Base-by-base conservation (phyloP, 2,888 invertebrate species). In the Rotaria sp. region DNA sequence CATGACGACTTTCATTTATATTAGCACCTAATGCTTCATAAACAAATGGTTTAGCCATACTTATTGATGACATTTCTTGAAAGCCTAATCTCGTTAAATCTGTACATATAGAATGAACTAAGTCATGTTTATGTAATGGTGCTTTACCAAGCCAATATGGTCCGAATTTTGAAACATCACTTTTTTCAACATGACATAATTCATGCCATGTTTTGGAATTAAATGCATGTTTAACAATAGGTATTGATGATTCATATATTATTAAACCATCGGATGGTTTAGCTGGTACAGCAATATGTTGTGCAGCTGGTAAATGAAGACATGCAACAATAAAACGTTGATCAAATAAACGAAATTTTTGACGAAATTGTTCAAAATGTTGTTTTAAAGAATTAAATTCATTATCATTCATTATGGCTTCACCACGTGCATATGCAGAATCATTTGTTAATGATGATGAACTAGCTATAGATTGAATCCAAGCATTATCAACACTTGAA, bases 151-250 rank as follows among this genome's bases (percentile, higher is more conserved):
- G 45, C 80, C 80, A 80, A 80, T 80, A 80, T 1, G 80, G 24
- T n/a, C 80, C 80, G n/a, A 80, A 80, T 13, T 15, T 26, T 13
- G 80, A 80, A 13, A n/a, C 45, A 80, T 80, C 80, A 80, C 18
- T 80, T n/a, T 80, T 80, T 80, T 80, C 80, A 1, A 80, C 80
- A 45, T 80, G 80, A 45, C 80, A 80, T 45, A 80, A 18, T 80
- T 80, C 80, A 80, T 80, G 45, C 80, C 80, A 80, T 7, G 80
- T 11, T 80, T 80, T 80, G 0, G 45, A 45, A 80, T 80, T 80
- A n/a, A 80, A 80, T n/a, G 80, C 80, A 80, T 80, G 80, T 45
- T 80, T 80, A 80, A 80, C 80, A n/a, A 80, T n/a, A 45, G 80
- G 80, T n/a, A 80, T 45, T 3, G 80, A 45, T 13, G 80, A 41